Evolutionary conservation across 2,797 vertebrate species (phyloP).

Genomic region (Neomorphus geoffroyi): DNA sequence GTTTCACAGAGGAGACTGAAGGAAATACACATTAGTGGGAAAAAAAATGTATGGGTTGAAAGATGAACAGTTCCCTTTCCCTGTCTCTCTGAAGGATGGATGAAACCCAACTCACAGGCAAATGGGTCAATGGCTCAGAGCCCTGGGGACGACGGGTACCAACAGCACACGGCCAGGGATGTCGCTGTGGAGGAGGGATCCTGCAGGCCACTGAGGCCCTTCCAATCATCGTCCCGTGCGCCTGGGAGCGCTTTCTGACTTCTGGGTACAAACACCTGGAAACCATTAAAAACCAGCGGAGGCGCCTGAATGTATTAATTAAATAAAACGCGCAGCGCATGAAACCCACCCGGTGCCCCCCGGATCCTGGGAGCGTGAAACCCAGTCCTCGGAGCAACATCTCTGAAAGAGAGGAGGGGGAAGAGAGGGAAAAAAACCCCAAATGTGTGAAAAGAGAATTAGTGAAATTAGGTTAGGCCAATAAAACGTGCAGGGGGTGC

Average conservation of each 20-base stretch:
- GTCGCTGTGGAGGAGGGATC: not conserved
- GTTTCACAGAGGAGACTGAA: rapidly evolving
- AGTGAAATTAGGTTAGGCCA: conserved; percentile 84
- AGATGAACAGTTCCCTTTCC: not conserved
- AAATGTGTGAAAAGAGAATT: conserved; percentile 82
- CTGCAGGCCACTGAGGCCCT: not conserved
- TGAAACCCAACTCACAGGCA: not conserved
- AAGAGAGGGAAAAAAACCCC: not conserved
- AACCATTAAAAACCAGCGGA: conserved; percentile 52
- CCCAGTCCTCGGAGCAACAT: conserved; percentile 22
- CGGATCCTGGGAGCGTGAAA: conserved; percentile 67
- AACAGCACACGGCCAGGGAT: not conserved
- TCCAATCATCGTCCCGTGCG: not conserved
- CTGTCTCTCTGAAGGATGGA: not conserved
- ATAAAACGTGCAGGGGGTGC: conserved; percentile 71
- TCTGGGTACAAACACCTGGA: conserved; percentile 73
- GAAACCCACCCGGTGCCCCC: conserved; percentile 40
- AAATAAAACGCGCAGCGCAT: conserved; percentile 65
- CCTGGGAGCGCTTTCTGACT: conserved; percentile 37
- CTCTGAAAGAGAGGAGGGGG: not conserved
- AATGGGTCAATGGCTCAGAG: rapidly evolving
- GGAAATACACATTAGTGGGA: not conserved
- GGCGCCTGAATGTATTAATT: conserved; percentile 70
- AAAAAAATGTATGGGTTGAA: rapidly evolving
- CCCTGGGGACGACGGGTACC: not conserved